These are phyloP conservation scores for Tauraco erythrolophus DNA, from an alignment of 2,113 vertebrate species.

Conservation along the genomic window DNA sequence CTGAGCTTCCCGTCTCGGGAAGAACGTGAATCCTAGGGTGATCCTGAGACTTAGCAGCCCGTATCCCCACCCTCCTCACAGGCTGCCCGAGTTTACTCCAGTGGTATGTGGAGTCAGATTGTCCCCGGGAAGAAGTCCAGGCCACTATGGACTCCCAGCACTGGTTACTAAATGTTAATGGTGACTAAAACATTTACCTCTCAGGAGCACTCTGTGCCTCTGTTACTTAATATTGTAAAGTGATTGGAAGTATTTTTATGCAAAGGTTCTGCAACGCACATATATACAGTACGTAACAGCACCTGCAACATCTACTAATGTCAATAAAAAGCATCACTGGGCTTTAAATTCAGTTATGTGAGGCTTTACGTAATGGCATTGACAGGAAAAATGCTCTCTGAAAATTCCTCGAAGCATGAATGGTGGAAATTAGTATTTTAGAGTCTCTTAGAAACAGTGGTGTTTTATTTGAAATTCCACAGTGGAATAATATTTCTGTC, in stretches of 20 bases:
- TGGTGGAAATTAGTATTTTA: neutral
- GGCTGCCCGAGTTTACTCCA: neutral
- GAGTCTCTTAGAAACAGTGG: neutral
- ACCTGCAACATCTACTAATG: neutral
- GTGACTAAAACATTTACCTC: neutral
- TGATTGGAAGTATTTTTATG: neutral
- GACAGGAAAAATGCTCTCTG: neutral
- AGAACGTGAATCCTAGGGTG: neutral
- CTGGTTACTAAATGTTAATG: neutral
- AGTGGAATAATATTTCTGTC: neutral
- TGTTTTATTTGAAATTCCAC: neutral
- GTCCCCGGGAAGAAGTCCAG: neutral
- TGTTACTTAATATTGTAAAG: neutral
- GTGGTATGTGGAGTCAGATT: neutral
- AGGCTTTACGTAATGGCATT: neutral
- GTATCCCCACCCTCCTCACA: fast-evolving
- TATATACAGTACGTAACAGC: neutral
- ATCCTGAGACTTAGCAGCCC: neutral
- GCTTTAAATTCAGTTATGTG: neutral
- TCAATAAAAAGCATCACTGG: neutral
- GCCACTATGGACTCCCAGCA: neutral
- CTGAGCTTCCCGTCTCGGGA: neutral
- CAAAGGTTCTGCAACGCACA: neutral
- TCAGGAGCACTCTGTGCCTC: neutral
- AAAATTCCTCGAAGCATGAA: neutral